phyloP scores from a whole-genome alignment of 2,888 invertebrate species.

The Siphlonurus alternatus region DNA sequence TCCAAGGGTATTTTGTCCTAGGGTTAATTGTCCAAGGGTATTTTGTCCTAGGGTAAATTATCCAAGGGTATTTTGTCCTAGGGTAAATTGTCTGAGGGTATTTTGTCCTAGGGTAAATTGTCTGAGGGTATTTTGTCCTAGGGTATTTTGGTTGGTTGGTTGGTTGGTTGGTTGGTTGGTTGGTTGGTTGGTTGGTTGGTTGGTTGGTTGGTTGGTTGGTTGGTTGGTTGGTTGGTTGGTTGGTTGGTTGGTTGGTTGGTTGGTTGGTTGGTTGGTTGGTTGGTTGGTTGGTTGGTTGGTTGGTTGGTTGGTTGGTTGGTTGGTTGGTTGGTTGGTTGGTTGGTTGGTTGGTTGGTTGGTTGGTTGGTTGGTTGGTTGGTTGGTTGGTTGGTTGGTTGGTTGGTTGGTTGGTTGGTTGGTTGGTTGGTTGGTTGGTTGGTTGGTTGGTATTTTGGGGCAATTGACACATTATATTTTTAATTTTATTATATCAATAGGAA shows the following conservation, averaged over 20 bases:
- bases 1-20: too few species aligned
- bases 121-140: too few species aligned
- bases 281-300: not conserved
- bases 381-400: not conserved
- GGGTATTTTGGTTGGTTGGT: too few species aligned
- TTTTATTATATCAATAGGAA: too few species aligned
- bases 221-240: not conserved
- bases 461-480: too few species aligned
- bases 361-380: not conserved
- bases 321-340: not conserved
- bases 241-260: not conserved
- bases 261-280: not conserved
- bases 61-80: too few species aligned
- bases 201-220: not conserved
- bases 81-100: too few species aligned
- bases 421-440: not conserved
- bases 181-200: not conserved
- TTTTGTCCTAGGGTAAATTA: too few species aligned
- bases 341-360: not conserved
- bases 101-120: too few species aligned
- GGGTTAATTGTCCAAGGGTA: too few species aligned
- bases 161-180: too few species aligned
- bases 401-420: not conserved
- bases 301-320: not conserved
- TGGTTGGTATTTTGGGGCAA: too few species aligned